Base-by-base conservation (phyloP, 2,113 vertebrate genomes). In the Pachycephala philippinensis region DNA sequence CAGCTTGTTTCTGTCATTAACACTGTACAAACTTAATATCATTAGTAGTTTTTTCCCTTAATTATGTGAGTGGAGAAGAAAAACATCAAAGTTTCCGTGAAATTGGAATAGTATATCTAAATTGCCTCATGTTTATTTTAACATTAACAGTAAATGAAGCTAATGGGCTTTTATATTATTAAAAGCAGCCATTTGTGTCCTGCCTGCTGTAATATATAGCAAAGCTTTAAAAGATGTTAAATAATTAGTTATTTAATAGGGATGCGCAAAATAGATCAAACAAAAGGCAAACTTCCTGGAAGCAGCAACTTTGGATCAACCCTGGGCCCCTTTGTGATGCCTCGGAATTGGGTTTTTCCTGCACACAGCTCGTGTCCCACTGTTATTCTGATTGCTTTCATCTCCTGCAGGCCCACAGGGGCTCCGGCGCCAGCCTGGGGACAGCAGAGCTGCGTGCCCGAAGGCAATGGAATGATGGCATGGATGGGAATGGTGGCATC, bases 101-200 rank as follows among this genome's bases (percentile, higher is more conserved):
- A 98, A 98, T 98, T 98, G 98, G 98, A 98, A 98, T 98, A 98
- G 98, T 98, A 98, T 98, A 98, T 98, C 98, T 98, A 98, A 98
- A 98, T 98, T 98, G 98, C 98, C 98, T 98, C 98, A 98, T 98
- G 98, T 98, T 98, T 98, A 98, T 98, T 98, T 98, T 98, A 98
- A 98, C 98, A 98, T 98, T 98, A 98, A 98, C 98, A 98, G 98
- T 98, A 98, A 98, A 98, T 98, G 98, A 98, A 98, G 98, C 98
- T 98, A 98, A 98, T 98, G 98, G 98, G 98, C 98, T 98, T 98
- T 98, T 98, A 98, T 98, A 98, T 98, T 98, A 98, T 98, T 98
- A 98, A 98, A 98, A 98, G 98, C 98, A 98, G 97, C 98, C 98
- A 97, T 98, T 98, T 98, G 98, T 98, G 98, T 98, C 98, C 97